These are phyloP conservation scores for Orchesellides sinensis DNA, from an alignment of 2,888 invertebrate genomes.

Conservation along the genomic window DNA sequence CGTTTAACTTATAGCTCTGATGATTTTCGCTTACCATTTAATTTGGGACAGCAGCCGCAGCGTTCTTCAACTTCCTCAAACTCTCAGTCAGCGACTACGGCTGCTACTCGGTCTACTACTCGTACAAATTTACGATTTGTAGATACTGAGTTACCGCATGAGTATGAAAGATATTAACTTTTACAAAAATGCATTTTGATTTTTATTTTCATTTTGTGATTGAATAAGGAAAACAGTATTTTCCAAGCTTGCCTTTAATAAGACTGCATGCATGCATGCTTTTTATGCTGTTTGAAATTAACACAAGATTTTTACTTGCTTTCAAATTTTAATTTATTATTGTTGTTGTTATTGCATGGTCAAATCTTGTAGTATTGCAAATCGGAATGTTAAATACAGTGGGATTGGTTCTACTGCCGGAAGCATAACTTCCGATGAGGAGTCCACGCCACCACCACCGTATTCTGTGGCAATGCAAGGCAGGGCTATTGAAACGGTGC, in stretches of 20 bases:
- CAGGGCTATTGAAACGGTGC: slow-evolving; percentile 29
- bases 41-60: slow-evolving; percentile 9
- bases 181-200: slow-evolving; percentile 14
- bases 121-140: slow-evolving; percentile 68
- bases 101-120: slow-evolving; percentile 32
- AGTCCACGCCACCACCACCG: slow-evolving; percentile 48
- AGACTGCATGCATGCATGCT: not conserved
- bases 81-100: slow-evolving; percentile 18
- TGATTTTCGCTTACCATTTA: not conserved
- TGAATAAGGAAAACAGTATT: not conserved
- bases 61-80: slow-evolving; percentile 17
- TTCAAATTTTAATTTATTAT: no score
- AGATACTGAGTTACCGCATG: slow-evolving; percentile 66
- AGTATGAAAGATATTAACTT: slow-evolving; percentile 56
- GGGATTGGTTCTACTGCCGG: not conserved
- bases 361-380: slow-evolving; percentile 25
- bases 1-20: not conserved
- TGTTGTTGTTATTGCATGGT: no score
- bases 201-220: slow-evolving; percentile 1
- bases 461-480: slow-evolving; percentile 42
- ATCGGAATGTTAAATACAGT: slow-evolving; percentile 13
- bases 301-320: not conserved
- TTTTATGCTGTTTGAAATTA: not conserved
- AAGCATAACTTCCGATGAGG: slow-evolving; percentile 3
- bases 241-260: not conserved